Conservation (phyloP, 2,113 vertebrate genomes). For the Gambusia affinis region DNA sequence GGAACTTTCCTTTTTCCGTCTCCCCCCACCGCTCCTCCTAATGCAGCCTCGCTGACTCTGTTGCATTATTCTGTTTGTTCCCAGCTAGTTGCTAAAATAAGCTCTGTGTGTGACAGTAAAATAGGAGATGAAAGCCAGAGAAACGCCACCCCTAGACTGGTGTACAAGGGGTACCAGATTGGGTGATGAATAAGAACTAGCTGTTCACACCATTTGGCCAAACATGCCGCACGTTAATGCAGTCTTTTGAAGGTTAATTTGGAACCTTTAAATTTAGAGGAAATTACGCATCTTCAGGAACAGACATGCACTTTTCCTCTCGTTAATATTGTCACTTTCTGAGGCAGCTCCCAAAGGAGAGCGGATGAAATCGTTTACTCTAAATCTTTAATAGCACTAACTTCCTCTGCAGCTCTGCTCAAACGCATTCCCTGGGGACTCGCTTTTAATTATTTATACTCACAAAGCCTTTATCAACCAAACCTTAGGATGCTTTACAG, state of each 20-base stretch:
- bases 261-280: not conserved
- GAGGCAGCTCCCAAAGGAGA: not conserved
- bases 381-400: not conserved
- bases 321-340: not conserved
- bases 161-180: slow-evolving; percentile 1
- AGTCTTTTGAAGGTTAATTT: not conserved
- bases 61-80: slow-evolving; percentile 30
- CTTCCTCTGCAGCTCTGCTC: not conserved
- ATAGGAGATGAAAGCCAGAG: slow-evolving; percentile 14
- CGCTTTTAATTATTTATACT: not conserved
- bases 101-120: slow-evolving; percentile 12
- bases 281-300: not conserved
- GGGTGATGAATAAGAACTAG: not conserved
- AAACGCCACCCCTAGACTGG: slow-evolving; percentile 1
- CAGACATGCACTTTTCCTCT: not conserved
- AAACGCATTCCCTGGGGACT: not conserved
- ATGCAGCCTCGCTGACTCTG: slow-evolving; percentile 11
- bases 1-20: slow-evolving; percentile 35
- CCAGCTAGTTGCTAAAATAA: slow-evolving; percentile 7
- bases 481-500: not conserved
- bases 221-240: not conserved
- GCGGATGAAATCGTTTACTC: not conserved
- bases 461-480: not conserved
- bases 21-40: slow-evolving; percentile 6
- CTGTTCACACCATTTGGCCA: slow-evolving; percentile 1